These are phyloP conservation scores for Rana temporaria DNA, from an alignment of 2,113 vertebrate species.

Conservation along the genomic window DNA sequence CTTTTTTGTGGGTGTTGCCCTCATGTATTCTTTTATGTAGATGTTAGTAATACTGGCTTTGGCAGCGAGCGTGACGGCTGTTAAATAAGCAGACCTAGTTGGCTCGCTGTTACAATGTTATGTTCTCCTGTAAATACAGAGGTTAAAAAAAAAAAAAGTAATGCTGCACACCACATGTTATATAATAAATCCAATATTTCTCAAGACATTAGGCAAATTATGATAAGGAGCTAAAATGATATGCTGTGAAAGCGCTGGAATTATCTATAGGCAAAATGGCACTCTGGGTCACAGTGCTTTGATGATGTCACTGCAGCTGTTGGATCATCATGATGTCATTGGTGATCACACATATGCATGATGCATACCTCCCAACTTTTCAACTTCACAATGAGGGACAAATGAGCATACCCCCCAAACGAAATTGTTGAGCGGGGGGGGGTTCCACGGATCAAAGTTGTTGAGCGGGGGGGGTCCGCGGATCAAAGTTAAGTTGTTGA, in stretches of 20 bases:
- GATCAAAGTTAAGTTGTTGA: too few species aligned
- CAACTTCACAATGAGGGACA: too few species aligned
- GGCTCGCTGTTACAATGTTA: constrained; percentile 44
- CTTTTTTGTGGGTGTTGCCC: constrained; percentile 48
- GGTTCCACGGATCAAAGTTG: too few species aligned
- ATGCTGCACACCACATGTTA: constrained; percentile 56
- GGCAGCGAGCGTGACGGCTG: constrained; percentile 55
- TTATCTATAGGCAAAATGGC: not conserved
- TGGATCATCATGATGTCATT: not conserved
- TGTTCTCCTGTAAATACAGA: constrained; percentile 54
- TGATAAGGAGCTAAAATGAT: constrained; percentile 27
- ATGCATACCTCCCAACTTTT: too few species aligned
- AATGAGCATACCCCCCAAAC: too few species aligned
- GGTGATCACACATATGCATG: not conserved
- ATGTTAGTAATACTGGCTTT: constrained; percentile 55
- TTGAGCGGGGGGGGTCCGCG: too few species aligned
- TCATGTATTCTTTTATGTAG: constrained; percentile 52
- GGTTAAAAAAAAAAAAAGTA: constrained; percentile 39
- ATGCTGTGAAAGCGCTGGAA: constrained; percentile 19
- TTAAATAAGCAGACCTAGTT: constrained; percentile 59
- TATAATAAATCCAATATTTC: constrained; percentile 52
- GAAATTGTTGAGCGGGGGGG: too few species aligned
- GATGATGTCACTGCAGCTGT: too few species aligned
- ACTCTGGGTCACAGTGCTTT: too few species aligned
- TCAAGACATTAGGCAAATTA: constrained; percentile 32